These are phyloP conservation scores for Augiades crinisus DNA, from an alignment of 2,888 invertebrate genomes.

Conservation along the genomic window DNA sequence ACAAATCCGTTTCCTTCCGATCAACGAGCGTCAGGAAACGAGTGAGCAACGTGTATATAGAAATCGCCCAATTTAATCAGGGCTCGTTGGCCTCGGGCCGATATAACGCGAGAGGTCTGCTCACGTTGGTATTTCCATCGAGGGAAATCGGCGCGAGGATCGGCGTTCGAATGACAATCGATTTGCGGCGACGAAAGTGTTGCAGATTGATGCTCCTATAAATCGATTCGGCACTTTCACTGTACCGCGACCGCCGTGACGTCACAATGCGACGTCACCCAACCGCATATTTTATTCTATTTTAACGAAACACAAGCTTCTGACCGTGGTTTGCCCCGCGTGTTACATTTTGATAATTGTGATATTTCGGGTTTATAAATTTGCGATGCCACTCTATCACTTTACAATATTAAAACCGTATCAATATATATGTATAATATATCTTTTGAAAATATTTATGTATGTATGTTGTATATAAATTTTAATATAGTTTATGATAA, in stretches of 20 bases:
- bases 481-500: no score
- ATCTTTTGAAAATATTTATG: no score
- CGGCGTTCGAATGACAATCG: slow-evolving; percentile 63
- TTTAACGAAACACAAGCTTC: no score
- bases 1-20: slow-evolving; percentile 34
- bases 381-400: no score
- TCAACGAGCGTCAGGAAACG: slow-evolving; percentile 29
- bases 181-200: slow-evolving; percentile 67
- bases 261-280: slow-evolving; percentile 43
- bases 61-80: slow-evolving; percentile 20
- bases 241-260: slow-evolving; percentile 38
- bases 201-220: slow-evolving; percentile 59
- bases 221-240: slow-evolving; percentile 67
- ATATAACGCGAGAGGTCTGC: slow-evolving; percentile 9
- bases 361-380: no score
- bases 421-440: no score
- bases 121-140: slow-evolving; percentile 11
- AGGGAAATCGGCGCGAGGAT: slow-evolving; percentile 55
- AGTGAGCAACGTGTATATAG: slow-evolving; percentile 11
- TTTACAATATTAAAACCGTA: no score
- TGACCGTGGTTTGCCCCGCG: no score
- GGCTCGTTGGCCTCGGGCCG: slow-evolving; percentile 8
- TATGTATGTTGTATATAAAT: no score
- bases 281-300: no score
- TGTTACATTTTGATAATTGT: no score